Evolutionary conservation across 2,113 vertebrate species (phyloP).

Genomic region (Gopherus flavomarginatus): DNA sequence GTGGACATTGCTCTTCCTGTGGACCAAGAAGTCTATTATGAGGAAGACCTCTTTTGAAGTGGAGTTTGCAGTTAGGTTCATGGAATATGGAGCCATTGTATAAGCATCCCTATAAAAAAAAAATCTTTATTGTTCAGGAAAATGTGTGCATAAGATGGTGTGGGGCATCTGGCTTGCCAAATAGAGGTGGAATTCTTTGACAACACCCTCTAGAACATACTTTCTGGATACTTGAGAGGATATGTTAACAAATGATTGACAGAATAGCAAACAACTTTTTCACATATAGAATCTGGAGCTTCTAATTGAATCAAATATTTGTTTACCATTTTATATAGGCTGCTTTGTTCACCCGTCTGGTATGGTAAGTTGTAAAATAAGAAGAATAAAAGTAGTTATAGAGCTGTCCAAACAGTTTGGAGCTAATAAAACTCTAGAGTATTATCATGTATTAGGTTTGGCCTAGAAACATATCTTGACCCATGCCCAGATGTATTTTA

Average conservation of each 20-base stretch:
- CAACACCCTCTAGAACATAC: background rate
- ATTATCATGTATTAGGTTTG: background rate
- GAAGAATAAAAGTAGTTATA: background rate
- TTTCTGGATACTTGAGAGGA: background rate
- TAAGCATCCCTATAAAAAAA: background rate
- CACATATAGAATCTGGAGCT: background rate
- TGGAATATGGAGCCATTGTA: background rate
- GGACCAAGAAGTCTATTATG: background rate
- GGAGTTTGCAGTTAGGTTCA: background rate
- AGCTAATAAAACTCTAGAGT: background rate
- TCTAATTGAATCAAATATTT: background rate
- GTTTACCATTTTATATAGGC: background rate
- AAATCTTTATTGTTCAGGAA: background rate
- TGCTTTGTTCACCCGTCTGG: background rate
- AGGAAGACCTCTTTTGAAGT: background rate
- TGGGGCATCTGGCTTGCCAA: background rate
- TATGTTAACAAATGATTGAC: background rate
- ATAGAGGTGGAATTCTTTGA: background rate
- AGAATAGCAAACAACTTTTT: background rate
- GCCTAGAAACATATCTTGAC: accelerated
- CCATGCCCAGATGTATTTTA: background rate
- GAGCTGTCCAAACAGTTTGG: background rate
- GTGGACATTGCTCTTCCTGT: background rate
- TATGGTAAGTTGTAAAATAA: background rate
- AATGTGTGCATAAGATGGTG: background rate